Percentiles rank a stretch among this genome's conserved stretches.
phyloP scores from a whole-genome alignment of 2,888 invertebrate genomes.

The Mermis nigrescens region DNA sequence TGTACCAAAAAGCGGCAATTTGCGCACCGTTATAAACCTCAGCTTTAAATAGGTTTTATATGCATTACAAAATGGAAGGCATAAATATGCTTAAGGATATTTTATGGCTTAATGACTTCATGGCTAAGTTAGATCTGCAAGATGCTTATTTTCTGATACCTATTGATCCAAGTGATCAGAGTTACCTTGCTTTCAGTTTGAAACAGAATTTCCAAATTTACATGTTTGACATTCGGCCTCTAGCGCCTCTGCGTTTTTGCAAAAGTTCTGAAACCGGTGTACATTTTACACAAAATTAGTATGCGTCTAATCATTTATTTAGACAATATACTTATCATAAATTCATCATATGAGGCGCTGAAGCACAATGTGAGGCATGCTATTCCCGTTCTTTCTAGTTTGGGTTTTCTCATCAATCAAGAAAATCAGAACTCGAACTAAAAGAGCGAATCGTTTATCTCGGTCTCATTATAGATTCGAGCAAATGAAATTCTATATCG shows the following conservation, averaged over 20 bases:
- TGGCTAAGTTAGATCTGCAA: neutral
- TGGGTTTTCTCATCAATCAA: neutral
- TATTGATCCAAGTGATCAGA: neutral
- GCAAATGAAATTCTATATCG: too few species aligned
- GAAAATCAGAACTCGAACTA: neutral
- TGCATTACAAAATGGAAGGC: slow-evolving; percentile 2
- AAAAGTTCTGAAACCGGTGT: neutral
- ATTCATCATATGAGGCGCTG: too few species aligned
- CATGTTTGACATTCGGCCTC: neutral
- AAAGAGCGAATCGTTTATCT: too few species aligned
- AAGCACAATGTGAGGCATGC: too few species aligned
- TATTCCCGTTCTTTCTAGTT: too few species aligned
- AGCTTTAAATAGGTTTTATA: too few species aligned
- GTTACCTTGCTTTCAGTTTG: neutral
- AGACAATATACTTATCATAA: neutral
- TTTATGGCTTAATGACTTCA: neutral
- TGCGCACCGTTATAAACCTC: too few species aligned
- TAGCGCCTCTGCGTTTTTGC: neutral
- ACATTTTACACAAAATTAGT: neutral
- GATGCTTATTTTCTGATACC: neutral
- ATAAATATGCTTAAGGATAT: neutral
- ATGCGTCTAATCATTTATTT: neutral
- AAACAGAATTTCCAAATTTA: neutral
- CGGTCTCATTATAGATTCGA: too few species aligned
- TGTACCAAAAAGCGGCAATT: too few species aligned